Conservation (phyloP, 2,797 vertebrate genomes). For the Hoplostethus mediterraneus region DNA sequence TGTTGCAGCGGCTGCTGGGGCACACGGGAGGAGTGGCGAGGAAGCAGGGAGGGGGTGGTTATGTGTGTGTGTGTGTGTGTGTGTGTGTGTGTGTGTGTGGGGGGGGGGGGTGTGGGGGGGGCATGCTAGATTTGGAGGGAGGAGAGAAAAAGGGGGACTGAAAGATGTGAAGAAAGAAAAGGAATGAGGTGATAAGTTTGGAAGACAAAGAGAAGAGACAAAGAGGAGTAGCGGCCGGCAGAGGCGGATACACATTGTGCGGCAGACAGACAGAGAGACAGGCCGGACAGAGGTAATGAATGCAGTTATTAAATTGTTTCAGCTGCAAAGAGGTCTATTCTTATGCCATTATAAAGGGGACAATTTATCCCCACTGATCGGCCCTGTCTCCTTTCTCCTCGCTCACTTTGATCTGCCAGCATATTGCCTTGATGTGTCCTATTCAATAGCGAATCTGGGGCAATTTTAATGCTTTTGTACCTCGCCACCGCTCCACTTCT, state of each 20-base stretch:
- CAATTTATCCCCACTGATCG: conserved; percentile 99
- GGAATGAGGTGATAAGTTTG: conserved; percentile 68
- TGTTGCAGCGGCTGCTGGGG: conserved; percentile 82
- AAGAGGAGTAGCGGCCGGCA: conserved; percentile 66
- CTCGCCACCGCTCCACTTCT: conserved; percentile 99
- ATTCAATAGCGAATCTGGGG: conserved; percentile 99
- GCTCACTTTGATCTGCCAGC: conserved; percentile 99
- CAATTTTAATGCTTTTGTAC: conserved; percentile 99
- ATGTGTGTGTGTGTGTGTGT: too few relatives aligned
- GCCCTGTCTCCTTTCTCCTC: conserved; percentile 94
- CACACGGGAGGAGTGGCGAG: conserved; percentile 31
- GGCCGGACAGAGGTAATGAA: conserved; percentile 96
- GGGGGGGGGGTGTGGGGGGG: conserved; percentile 41
- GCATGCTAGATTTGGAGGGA: conserved; percentile 30
- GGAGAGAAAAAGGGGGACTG: conserved; percentile 31
- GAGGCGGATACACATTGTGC: conserved; percentile 73
- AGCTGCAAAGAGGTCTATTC: conserved; percentile 98
- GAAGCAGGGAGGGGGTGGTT: not conserved
- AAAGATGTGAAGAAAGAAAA: conserved; percentile 49
- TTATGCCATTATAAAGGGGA: conserved; percentile 99
- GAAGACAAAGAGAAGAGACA: conserved; percentile 84
- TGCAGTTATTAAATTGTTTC: conserved; percentile 99
- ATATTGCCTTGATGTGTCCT: conserved; percentile 99
- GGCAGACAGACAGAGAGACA: conserved; percentile 82
- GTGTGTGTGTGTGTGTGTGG: not conserved